Evolutionary conservation across 1,140 invertebrate genomes (phyloP).

Genomic region (Rhagoletis pomonella): DNA sequence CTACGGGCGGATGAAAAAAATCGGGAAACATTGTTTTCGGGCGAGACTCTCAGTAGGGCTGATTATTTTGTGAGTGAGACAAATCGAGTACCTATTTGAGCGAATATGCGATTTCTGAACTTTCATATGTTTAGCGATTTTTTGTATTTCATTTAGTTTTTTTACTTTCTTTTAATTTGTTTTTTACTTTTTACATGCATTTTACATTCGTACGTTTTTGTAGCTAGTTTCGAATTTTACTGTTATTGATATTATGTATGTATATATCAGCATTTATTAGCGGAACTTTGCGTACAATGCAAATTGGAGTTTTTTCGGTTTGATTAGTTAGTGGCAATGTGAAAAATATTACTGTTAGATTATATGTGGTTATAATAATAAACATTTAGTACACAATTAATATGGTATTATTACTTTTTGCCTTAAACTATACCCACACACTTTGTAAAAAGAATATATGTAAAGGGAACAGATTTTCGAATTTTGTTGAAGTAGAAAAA

Average conservation of each 20-base stretch:
- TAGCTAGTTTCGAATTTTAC: background rate
- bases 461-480: background rate
- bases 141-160: background rate
- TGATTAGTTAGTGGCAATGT: background rate
- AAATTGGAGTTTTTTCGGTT: background rate
- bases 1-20: no score
- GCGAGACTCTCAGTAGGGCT: no score
- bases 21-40: no score
- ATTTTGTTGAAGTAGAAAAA: no score
- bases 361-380: background rate
- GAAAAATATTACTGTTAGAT: background rate
- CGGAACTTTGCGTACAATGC: background rate
- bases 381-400: background rate
- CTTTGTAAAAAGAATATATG: background rate
- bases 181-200: slow-evolving; percentile 12
- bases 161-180: background rate
- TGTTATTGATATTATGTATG: background rate
- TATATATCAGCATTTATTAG: background rate
- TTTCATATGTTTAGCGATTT: background rate
- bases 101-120: background rate
- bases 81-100: no score
- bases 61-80: no score
- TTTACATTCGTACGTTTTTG: background rate
- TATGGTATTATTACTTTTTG: background rate
- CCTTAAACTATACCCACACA: background rate